Evolutionary conservation across 2,888 invertebrate genomes (phyloP).

Genomic region (Oxyscelio sp.): DNA sequence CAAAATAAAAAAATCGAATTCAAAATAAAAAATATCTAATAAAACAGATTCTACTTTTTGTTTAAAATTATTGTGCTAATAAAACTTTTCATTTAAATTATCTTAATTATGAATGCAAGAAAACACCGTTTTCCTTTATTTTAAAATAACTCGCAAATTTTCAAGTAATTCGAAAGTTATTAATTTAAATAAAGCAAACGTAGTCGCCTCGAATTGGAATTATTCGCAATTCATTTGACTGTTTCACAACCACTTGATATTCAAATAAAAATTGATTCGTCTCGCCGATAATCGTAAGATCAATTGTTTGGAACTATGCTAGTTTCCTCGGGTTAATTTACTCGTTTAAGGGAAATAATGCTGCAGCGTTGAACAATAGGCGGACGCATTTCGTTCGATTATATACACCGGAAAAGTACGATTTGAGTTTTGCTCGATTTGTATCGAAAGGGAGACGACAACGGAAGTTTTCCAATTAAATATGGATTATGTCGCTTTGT

Average conservation of each 20-base stretch:
- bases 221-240: conserved; percentile 34
- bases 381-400: conserved; percentile 69
- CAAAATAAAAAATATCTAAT: too few species aligned
- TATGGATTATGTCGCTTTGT: conserved; percentile 88
- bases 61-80: too few species aligned
- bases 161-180: not conserved
- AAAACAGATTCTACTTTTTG: too few species aligned
- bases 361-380: conserved; percentile 52
- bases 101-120: too few species aligned
- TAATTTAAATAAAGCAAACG: not conserved
- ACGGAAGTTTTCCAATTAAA: conserved; percentile 88
- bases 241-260: conserved; percentile 10
- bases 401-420: conserved; percentile 71
- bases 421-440: conserved; percentile 79
- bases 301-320: conserved; percentile 66
- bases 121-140: not conserved
- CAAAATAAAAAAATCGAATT: too few species aligned
- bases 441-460: conserved; percentile 81
- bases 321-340: conserved; percentile 63
- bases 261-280: conserved; percentile 50
- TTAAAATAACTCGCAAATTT: not conserved
- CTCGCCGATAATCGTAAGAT: conserved; percentile 43
- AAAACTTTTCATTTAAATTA: not conserved
- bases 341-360: conserved; percentile 63
- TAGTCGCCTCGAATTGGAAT: conserved; percentile 9